Conservation (phyloP, 1,140 invertebrate species). For the Manduca sexta region DNA sequence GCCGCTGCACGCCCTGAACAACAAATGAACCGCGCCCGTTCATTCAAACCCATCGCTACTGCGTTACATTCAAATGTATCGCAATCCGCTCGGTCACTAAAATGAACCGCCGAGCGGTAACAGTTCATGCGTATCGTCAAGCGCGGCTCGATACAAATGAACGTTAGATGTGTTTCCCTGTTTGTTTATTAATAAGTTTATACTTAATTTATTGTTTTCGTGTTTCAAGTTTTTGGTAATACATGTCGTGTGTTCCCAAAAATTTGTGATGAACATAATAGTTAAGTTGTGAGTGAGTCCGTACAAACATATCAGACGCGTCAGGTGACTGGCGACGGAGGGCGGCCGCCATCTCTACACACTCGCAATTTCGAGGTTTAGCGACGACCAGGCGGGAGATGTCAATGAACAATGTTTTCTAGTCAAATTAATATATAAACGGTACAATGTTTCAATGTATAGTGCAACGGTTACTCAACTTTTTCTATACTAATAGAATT, state of each 20-base stretch:
- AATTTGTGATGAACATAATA: too few species aligned
- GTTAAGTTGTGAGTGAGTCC: conserved; percentile 20
- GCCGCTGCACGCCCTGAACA: conserved; percentile 57
- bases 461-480: too few species aligned
- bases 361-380: background rate
- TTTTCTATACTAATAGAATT: too few species aligned
- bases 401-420: too few species aligned
- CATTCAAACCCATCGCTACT: conserved; percentile 30
- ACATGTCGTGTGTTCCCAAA: background rate
- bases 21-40: conserved; percentile 8
- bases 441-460: too few species aligned
- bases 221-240: too few species aligned
- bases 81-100: background rate
- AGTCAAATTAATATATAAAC: too few species aligned
- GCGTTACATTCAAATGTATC: background rate
- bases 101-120: too few species aligned
- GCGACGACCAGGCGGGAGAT: too few species aligned
- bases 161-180: conserved; percentile 1
- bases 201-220: background rate
- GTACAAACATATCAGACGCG: conserved; percentile 61
- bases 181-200: background rate
- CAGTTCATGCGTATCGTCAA: too few species aligned
- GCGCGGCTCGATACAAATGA: conserved; percentile 8
- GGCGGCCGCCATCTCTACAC: background rate
- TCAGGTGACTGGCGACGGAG: conserved; percentile 53